These are phyloP conservation scores for Lysandra bellargus DNA, from an alignment of 2,888 invertebrate genomes.

Conservation along the genomic window DNA sequence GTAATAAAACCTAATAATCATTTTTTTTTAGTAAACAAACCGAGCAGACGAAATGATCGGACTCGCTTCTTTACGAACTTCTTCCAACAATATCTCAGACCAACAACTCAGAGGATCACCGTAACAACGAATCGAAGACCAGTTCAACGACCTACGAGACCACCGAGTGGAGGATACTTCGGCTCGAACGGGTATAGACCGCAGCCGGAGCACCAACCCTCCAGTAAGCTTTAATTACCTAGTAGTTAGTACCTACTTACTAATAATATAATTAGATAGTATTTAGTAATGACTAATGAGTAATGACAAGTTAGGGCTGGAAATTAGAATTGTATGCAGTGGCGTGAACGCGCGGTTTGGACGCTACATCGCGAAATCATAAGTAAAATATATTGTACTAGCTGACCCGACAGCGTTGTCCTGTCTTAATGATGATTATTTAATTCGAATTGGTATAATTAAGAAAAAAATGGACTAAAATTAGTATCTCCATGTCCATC, in stretches of 20 bases:
- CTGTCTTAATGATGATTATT: too few species aligned
- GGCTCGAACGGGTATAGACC: conserved; percentile 59
- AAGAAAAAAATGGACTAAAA: too few species aligned
- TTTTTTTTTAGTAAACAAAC: conserved; percentile 48
- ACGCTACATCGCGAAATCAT: too few species aligned
- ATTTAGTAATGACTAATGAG: too few species aligned
- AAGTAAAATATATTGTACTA: too few species aligned
- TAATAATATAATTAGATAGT: too few species aligned
- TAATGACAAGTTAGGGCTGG: too few species aligned
- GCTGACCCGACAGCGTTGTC: too few species aligned
- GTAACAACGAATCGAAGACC: conserved; percentile 35
- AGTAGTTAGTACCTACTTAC: neutral
- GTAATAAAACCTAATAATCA: neutral
- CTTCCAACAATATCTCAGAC: conserved; percentile 19
- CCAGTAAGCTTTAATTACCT: conserved; percentile 50
- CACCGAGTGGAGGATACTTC: conserved; percentile 63
- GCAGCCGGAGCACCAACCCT: conserved; percentile 54
- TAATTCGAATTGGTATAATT: too few species aligned
- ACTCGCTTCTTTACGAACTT: neutral
- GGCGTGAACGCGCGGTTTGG: too few species aligned
- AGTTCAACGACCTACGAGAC: conserved; percentile 45
- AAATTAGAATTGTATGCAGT: too few species aligned
- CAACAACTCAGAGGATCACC: conserved; percentile 33
- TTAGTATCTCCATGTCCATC: too few species aligned
- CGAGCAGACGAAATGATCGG: conserved; percentile 2